These are phyloP conservation scores for Paramisgurnus dabryanus DNA, from an alignment of 2,113 vertebrate genomes.

Conservation along the genomic window DNA sequence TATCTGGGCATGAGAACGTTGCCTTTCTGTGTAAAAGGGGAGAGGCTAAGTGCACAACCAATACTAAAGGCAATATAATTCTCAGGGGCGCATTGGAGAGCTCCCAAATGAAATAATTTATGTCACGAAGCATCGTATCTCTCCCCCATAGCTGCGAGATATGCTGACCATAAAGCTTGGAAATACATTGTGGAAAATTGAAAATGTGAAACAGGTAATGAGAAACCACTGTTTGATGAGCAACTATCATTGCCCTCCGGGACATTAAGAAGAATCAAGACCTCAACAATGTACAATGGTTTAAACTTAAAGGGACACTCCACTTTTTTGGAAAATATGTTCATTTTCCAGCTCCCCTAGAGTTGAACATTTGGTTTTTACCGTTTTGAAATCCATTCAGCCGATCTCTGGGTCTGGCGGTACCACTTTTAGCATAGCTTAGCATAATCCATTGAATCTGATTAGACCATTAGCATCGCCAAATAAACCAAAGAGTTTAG, in stretches of 20 bases:
- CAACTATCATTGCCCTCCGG: background rate
- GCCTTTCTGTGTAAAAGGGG: background rate
- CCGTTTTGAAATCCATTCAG: too few relatives aligned
- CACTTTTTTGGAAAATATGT: too few relatives aligned
- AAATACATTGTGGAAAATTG: background rate
- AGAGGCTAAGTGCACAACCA: background rate
- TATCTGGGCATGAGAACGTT: constrained; percentile 11
- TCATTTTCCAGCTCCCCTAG: too few relatives aligned
- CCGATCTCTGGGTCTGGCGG: too few relatives aligned
- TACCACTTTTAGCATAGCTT: too few relatives aligned
- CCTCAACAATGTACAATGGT: background rate
- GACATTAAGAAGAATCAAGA: background rate
- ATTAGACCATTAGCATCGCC: too few relatives aligned
- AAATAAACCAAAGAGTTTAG: too few relatives aligned
- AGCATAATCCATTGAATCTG: too few relatives aligned
- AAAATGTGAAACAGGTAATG: background rate
- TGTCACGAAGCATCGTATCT: background rate
- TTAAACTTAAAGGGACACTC: background rate
- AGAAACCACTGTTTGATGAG: background rate
- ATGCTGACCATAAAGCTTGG: background rate
- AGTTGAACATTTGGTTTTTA: too few relatives aligned
- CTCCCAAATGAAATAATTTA: constrained; percentile 34
- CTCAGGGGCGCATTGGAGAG: background rate
- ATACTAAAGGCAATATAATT: constrained; percentile 13
- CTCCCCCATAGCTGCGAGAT: background rate